Conservation (phyloP, 2,113 vertebrate species). For the Coptodon rendalli region DNA sequence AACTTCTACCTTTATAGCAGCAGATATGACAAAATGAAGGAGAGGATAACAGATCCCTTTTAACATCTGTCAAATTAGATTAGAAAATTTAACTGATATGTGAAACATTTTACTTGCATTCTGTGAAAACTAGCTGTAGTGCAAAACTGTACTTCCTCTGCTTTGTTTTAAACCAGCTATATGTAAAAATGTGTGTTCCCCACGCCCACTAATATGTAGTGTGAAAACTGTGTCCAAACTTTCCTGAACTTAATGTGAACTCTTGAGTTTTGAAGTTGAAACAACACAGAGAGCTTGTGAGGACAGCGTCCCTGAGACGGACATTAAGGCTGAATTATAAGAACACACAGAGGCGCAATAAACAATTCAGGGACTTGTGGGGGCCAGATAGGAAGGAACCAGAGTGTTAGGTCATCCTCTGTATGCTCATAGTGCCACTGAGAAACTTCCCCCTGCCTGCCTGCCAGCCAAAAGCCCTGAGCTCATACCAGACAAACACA, state of each 20-base stretch:
- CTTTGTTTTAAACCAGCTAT: background rate
- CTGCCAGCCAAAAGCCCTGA: conserved; percentile 27
- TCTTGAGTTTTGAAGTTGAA: background rate
- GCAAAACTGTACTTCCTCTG: background rate
- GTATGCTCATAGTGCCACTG: conserved; percentile 41
- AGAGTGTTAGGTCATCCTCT: conserved; percentile 55
- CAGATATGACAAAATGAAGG: background rate
- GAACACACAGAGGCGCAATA: conserved; percentile 14
- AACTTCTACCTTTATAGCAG: background rate
- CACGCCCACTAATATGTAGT: background rate
- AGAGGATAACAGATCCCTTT: background rate
- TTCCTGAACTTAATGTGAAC: background rate
- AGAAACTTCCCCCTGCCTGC: conserved; percentile 45
- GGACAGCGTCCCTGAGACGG: background rate
- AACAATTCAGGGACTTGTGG: conserved; percentile 44
- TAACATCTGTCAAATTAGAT: background rate
- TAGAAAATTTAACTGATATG: background rate
- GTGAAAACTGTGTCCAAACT: background rate
- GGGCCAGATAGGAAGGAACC: conserved; percentile 54
- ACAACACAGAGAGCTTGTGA: background rate
- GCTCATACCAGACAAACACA: conserved; percentile 18
- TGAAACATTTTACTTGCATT: background rate
- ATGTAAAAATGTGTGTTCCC: background rate
- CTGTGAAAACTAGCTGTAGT: background rate
- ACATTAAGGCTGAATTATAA: conserved; percentile 3